A percentile compares a stretch with the other conserved stretches of the same genome.
Evolutionary conservation across 2,888 invertebrate species (phyloP).

Genomic region (Cerceris rybyensis): DNA sequence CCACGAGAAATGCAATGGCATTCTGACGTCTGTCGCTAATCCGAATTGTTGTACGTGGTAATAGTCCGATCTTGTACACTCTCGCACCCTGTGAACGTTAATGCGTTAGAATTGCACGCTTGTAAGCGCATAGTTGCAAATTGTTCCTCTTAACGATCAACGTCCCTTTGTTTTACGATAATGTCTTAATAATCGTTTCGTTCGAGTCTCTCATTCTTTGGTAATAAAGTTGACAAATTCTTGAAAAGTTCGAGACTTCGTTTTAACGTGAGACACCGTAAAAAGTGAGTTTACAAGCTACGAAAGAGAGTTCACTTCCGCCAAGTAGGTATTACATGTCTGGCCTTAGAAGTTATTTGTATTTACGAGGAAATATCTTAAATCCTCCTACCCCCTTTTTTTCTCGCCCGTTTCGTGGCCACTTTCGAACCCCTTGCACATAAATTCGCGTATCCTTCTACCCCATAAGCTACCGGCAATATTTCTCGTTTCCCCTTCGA

Average conservation of each 20-base stretch:
- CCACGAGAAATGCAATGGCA: conserved; percentile 20
- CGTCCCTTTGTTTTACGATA: no score
- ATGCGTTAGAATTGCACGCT: no score
- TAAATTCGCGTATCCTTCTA: conserved; percentile 61
- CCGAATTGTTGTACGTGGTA: conserved; percentile 16
- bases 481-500: conserved; percentile 46
- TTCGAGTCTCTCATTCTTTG: no score
- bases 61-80: neutral
- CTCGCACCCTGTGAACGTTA: no score
- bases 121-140: no score
- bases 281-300: no score
- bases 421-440: conserved; percentile 34
- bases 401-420: conserved; percentile 29
- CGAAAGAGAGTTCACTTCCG: neutral
- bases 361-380: conserved; percentile 48
- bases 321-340: neutral
- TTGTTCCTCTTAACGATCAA: no score
- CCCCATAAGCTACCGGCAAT: conserved; percentile 55
- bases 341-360: conserved; percentile 46
- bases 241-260: no score
- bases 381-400: conserved; percentile 25
- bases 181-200: no score
- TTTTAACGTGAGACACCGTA: no score
- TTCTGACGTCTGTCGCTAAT: conserved; percentile 22
- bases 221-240: no score